These are phyloP conservation scores for Drosophila athabasca DNA, from an alignment of 1,140 invertebrate genomes.

Conservation along the genomic window DNA sequence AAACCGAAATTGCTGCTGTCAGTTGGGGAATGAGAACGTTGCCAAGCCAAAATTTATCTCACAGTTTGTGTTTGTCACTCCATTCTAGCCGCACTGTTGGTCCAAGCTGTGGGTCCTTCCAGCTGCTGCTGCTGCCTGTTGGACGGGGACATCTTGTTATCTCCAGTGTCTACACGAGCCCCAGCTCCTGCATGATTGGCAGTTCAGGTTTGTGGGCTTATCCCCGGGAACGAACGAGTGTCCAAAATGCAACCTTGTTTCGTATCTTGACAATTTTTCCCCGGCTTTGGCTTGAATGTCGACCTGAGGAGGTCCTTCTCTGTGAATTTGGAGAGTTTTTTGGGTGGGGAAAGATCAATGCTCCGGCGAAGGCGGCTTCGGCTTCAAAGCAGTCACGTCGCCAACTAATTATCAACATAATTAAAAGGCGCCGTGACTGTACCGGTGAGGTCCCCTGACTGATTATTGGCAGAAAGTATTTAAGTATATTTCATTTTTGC, in stretches of 20 bases:
- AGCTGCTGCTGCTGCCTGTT: background rate
- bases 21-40: constrained; percentile 34
- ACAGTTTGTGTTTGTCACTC: constrained; percentile 78
- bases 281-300: constrained; percentile 30
- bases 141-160: constrained; percentile 68
- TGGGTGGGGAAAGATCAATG: too few relatives aligned
- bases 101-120: constrained; percentile 10
- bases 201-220: constrained; percentile 64
- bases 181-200: constrained; percentile 60
- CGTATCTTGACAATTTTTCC: constrained; percentile 40
- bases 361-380: background rate
- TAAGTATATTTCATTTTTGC: constrained; percentile 45
- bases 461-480: constrained; percentile 64
- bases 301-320: constrained; percentile 25
- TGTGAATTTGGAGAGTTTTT: background rate
- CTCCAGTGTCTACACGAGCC: constrained; percentile 55
- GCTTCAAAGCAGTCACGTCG: constrained; percentile 66
- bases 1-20: constrained; percentile 72
- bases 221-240: constrained; percentile 16
- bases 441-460: constrained; percentile 37
- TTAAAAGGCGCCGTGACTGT: constrained; percentile 66
- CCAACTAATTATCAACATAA: constrained; percentile 72
- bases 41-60: constrained; percentile 61
- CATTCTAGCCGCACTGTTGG: constrained; percentile 20
- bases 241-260: constrained; percentile 51